Base-by-base conservation (phyloP, 2,797 vertebrate species). In the Anguilla anguilla region DNA sequence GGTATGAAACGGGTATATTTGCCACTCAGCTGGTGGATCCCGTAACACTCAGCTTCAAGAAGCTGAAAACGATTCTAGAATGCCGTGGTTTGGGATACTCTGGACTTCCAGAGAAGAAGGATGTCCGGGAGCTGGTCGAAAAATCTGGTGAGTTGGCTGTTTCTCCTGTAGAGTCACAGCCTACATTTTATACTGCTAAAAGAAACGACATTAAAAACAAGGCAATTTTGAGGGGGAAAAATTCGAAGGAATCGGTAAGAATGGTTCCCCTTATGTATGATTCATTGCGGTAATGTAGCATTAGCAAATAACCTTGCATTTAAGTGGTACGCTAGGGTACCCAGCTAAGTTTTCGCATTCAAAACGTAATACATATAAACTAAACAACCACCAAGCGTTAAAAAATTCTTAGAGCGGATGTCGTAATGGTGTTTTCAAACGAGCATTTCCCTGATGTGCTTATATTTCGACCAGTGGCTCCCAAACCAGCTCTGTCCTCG, bases 11-110 rank as follows among this genome's bases (percentile, higher is more conserved):
- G 0, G 98, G 98, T 0, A 96, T 98, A 91, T 97, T 99, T 61
- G 97, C 98, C 87, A 98, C 97, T 2, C 98, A 99, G 96, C 94
- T 99, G 83, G 98, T 99, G 92, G 98, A 99, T 86, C 98, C 98
- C 0, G 97, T 99, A 28, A 96, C 97, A 0, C 93, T 99, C 86
- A 99, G 98, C 90, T 98, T 98, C 89, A 97, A 96, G 90, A 98
- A 98, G 94, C 94, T 99, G 87, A 97, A 97, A 91, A 98, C 97
- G 89, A 98, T 99, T 90, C 93, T 99, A 93, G 98, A 99, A 94
- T 97, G 97, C 90, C 95, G 98, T 0, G 98, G 98, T 0, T 90
- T 99, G 92, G 97, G 97, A 0, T 96, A 98, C 92, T 95, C 98
- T 0, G 97, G 97, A 51, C 96, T 99, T 89, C 97, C 97, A 0